A percentile compares a stretch with the other conserved stretches of the same genome.
Evolutionary conservation across 2,113 vertebrate species (phyloP).

Genomic region (Aepyceros melampus): DNA sequence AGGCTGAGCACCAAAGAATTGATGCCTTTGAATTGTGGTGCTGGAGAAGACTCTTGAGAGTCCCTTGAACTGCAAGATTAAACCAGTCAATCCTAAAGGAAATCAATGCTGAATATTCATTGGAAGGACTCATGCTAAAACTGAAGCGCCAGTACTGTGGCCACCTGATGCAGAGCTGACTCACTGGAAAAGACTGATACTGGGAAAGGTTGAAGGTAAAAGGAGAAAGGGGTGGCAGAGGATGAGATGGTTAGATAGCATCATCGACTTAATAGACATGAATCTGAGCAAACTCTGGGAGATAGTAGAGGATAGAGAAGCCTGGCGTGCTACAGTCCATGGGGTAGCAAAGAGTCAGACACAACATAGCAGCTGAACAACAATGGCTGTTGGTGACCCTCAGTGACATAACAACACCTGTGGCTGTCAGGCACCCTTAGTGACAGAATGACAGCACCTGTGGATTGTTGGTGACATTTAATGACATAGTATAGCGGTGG

Average conservation of each 20-base stretch:
- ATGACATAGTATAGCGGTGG: fast-evolving
- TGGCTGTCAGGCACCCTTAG: not conserved
- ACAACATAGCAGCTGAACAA: not conserved
- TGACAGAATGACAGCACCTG: too few species aligned
- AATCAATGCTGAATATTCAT: not conserved
- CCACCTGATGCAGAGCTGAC: not conserved
- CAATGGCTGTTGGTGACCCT: not conserved
- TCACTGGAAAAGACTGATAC: not conserved
- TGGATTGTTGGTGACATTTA: fast-evolving
- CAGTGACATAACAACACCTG: fast-evolving
- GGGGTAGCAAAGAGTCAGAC: not conserved
- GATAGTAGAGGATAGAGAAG: not conserved
- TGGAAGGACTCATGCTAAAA: not conserved
- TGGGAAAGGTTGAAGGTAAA: not conserved
- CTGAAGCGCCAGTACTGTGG: not conserved
- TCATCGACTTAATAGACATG: not conserved
- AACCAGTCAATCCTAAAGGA: not conserved
- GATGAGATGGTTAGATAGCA: not conserved
- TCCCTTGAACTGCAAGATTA: not conserved
- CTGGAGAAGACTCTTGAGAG: not conserved
- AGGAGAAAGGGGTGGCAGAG: not conserved
- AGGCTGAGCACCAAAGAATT: not conserved
- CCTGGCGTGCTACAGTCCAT: not conserved
- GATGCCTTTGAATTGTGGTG: not conserved
- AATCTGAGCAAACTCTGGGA: not conserved